These are phyloP conservation scores for Lepidurus packardi DNA, from an alignment of 1,140 invertebrate genomes.

Conservation along the genomic window DNA sequence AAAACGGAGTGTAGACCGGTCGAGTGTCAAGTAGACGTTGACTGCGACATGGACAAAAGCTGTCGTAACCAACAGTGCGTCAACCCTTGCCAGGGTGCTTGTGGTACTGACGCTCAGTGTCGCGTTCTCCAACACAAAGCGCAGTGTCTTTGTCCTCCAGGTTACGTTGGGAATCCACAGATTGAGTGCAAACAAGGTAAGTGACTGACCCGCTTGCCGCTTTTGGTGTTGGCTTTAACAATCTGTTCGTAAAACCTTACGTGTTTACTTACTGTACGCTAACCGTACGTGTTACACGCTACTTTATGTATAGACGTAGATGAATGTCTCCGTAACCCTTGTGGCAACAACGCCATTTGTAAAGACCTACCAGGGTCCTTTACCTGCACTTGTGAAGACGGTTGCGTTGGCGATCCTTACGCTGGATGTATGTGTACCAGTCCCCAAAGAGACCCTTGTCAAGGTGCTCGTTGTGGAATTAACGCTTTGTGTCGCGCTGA, in stretches of 20 bases:
- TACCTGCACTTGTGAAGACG: conserved; percentile 69
- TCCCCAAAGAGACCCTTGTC: conserved; percentile 58
- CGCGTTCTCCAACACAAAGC: conserved; percentile 65
- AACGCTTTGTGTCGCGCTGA: conserved; percentile 70
- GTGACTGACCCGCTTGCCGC: conserved; percentile 6
- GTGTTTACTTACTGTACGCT: no score
- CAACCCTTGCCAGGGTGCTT: conserved; percentile 72
- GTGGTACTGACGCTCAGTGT: conserved; percentile 79
- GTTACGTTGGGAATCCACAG: conserved; percentile 73
- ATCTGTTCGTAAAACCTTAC: not conserved
- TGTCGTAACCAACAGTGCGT: conserved; percentile 65
- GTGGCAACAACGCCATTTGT: conserved; percentile 76
- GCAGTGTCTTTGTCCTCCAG: conserved; percentile 76
- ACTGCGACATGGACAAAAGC: conserved; percentile 70
- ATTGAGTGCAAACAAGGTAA: conserved; percentile 68
- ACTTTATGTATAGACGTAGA: conserved; percentile 47
- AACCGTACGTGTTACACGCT: no score
- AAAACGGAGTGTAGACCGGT: conserved; percentile 41
- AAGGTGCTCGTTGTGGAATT: conserved; percentile 65
- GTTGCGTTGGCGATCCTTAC: conserved; percentile 74
- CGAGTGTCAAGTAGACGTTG: conserved; percentile 67
- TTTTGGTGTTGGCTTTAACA: not conserved
- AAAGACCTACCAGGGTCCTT: conserved; percentile 61
- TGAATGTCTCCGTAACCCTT: conserved; percentile 72
- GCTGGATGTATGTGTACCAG: conserved; percentile 67